Conservation (phyloP, 2,797 vertebrate genomes). For the Eupleurogrammus muticus region DNA sequence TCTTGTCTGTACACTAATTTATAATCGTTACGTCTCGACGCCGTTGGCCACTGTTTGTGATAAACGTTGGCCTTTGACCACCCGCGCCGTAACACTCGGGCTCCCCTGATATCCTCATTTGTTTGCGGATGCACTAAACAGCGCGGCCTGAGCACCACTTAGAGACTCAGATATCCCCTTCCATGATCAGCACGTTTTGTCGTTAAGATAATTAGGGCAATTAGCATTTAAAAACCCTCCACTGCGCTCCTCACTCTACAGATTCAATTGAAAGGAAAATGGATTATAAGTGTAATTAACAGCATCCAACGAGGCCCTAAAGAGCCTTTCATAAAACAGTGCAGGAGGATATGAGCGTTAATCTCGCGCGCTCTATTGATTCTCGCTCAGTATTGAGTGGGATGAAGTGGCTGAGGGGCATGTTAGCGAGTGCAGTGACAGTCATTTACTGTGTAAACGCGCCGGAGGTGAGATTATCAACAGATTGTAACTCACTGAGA, state of each 20-base stretch:
- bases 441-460: conserved; percentile 40
- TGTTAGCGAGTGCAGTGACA: conserved; percentile 49
- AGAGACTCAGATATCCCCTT: conserved; percentile 36
- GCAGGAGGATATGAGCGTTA: conserved; percentile 71
- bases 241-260: conserved; percentile 40
- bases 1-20: background rate
- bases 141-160: conserved; percentile 15
- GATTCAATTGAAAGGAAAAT: conserved; percentile 70
- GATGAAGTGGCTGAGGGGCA: conserved; percentile 62
- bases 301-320: conserved; percentile 68
- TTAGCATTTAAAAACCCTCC: conserved; percentile 64
- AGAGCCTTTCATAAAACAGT: conserved; percentile 78
- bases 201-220: conserved; percentile 73
- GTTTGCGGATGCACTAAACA: conserved; percentile 21
- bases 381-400: conserved; percentile 69
- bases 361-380: conserved; percentile 78
- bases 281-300: conserved; percentile 78
- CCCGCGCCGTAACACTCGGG: background rate
- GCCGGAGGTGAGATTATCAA: conserved; percentile 20
- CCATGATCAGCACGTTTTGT: conserved; percentile 58
- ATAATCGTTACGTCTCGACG: conserved; percentile 2
- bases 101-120: conserved; percentile 26
- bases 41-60: conserved; percentile 1
- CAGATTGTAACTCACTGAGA: conserved; percentile 40
- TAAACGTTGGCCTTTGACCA: conserved; percentile 3